Conservation (phyloP, 2,888 invertebrate species). For the Dynastes tityus region DNA sequence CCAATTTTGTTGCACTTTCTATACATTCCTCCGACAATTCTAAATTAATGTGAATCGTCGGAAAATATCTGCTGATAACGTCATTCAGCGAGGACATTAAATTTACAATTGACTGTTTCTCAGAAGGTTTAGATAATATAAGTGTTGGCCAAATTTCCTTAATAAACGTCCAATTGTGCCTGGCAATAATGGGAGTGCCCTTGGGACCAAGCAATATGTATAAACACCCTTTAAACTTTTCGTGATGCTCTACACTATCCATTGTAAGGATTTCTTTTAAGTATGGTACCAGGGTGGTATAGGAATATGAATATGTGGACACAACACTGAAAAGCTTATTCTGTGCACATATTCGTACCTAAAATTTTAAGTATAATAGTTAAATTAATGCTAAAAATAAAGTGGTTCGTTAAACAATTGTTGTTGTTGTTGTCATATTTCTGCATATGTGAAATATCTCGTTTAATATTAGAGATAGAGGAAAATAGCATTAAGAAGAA, state of each 20-base stretch:
- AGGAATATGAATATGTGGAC: constrained; percentile 80
- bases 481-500: too few species aligned
- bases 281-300: constrained; percentile 77
- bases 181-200: constrained; percentile 77
- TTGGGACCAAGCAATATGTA: constrained; percentile 83
- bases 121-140: constrained; percentile 84
- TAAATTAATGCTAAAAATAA: constrained; percentile 15
- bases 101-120: constrained; percentile 86
- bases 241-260: constrained; percentile 77
- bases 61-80: constrained; percentile 75
- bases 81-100: constrained; percentile 75
- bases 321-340: constrained; percentile 77
- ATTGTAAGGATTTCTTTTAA: constrained; percentile 76
- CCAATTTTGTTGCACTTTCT: constrained; percentile 71
- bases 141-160: constrained; percentile 85
- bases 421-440: too few species aligned
- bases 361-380: constrained; percentile 55
- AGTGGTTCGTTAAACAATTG: too few species aligned
- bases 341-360: constrained; percentile 81
- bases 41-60: constrained; percentile 76
- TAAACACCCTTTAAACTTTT: constrained; percentile 85
- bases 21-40: constrained; percentile 73
- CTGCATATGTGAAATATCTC: too few species aligned
- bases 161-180: constrained; percentile 84
- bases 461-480: too few species aligned